Evolutionary conservation across 2,113 vertebrate genomes (phyloP).

Genomic region (Prionailurus viverrinus): DNA sequence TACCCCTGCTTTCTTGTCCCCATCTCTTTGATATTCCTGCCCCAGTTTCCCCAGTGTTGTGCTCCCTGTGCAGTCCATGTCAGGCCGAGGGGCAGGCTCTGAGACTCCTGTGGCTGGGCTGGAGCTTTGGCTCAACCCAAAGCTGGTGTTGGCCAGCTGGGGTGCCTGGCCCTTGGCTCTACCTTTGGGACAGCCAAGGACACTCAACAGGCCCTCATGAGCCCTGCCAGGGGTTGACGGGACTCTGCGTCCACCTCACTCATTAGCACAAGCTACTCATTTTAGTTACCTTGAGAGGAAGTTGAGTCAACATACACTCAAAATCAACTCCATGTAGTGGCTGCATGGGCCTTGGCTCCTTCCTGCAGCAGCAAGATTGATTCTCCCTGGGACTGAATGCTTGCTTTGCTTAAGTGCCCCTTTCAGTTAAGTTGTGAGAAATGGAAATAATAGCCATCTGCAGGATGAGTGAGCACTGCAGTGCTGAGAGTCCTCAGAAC

Average conservation of each 20-base stretch:
- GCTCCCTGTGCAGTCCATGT: neutral
- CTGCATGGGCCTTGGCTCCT: neutral
- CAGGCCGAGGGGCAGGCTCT: neutral
- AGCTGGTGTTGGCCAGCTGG: too few relatives aligned
- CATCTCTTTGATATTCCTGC: fast-evolving
- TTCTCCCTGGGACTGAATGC: slow-evolving; percentile 66
- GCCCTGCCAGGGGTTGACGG: neutral
- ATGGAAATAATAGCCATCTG: slow-evolving; percentile 43
- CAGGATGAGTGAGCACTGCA: slow-evolving; percentile 36
- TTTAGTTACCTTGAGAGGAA: neutral
- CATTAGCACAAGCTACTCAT: neutral
- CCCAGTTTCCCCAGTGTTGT: fast-evolving
- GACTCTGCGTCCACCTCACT: neutral
- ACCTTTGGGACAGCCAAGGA: fast-evolving
- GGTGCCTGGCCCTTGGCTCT: neutral
- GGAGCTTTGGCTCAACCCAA: neutral
- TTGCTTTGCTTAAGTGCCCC: slow-evolving; percentile 69
- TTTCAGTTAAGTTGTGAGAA: slow-evolving; percentile 74
- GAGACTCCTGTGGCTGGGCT: neutral
- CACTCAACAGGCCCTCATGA: neutral
- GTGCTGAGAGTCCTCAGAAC: slow-evolving; percentile 44
- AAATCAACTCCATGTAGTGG: slow-evolving; percentile 53
- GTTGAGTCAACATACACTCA: slow-evolving; percentile 42
- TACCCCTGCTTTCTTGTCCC: neutral
- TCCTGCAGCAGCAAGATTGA: slow-evolving; percentile 51